These are phyloP conservation scores for Zaprionus bogoriensis DNA, from an alignment of 2,888 invertebrate species.

Conservation along the genomic window DNA sequence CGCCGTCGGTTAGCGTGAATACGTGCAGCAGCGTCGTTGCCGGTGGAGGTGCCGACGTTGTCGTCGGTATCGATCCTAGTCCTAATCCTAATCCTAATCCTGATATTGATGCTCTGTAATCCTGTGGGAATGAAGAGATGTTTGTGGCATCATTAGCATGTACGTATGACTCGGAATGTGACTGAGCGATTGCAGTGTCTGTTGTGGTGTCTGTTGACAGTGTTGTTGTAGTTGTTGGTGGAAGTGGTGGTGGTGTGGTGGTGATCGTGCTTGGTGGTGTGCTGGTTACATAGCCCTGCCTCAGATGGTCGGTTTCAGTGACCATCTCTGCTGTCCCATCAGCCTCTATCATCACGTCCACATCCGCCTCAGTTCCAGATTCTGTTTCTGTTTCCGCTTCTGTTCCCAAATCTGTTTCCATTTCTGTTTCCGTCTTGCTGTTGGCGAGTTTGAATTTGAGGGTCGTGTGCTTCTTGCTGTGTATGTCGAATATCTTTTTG, in stretches of 20 bases:
- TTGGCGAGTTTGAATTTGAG: slow-evolving; percentile 71
- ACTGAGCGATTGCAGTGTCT: slow-evolving; percentile 50
- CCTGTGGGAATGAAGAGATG: slow-evolving; percentile 78
- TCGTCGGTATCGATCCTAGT: slow-evolving; percentile 50
- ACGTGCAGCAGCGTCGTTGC: slow-evolving; percentile 83
- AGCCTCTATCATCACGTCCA: slow-evolving; percentile 30
- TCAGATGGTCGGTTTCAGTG: slow-evolving; percentile 21
- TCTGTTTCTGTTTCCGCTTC: not conserved
- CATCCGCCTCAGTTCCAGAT: not conserved
- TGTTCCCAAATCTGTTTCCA: slow-evolving; percentile 32
- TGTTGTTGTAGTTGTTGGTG: slow-evolving; percentile 34
- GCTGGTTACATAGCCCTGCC: slow-evolving; percentile 73
- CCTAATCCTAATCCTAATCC: not conserved
- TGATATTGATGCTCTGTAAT: slow-evolving; percentile 24
- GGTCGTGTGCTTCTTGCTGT: slow-evolving; percentile 83
- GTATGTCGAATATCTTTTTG: slow-evolving; percentile 84
- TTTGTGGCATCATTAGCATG: slow-evolving; percentile 75
- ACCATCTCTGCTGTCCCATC: slow-evolving; percentile 33
- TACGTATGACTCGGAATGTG: slow-evolving; percentile 29
- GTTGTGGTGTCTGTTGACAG: slow-evolving; percentile 51
- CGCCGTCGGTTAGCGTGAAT: slow-evolving; percentile 82
- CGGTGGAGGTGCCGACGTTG: slow-evolving; percentile 73
- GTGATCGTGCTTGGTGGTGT: too few relatives aligned
- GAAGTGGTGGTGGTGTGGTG: slow-evolving; percentile 48
- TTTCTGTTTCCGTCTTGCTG: slow-evolving; percentile 28